Evolutionary conservation across 2,797 vertebrate genomes (phyloP), one percentile per base, ranked within the genome.

Genomic region (Gallinago stenura): DNA sequence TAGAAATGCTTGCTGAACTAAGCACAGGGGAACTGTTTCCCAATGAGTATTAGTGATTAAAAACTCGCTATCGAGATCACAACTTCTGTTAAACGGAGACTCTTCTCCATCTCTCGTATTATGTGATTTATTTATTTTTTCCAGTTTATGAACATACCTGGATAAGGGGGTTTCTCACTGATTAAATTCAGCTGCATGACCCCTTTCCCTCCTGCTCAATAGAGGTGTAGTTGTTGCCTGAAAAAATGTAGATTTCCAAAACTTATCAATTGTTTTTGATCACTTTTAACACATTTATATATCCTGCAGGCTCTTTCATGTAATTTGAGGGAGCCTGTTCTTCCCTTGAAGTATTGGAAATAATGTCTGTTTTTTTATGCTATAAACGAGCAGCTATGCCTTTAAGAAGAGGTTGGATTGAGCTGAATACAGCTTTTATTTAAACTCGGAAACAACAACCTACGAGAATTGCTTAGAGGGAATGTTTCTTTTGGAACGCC

Each of bases 41-140:
- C 2, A 3, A 12, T 7, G 5, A 26, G 1, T 7, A 16, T 28
- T 21, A 10, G 8, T 4, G 48, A 15, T 22, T 65, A 5, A 41
- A 68, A 50, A 9, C 3, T n/a, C 22, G 6, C 16, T 1, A 14
- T 4, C 0, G 4, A 20, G 6, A 10, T 4, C 7, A 24, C 7
- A 37, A 24, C 35, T 12, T 1, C 2, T 53, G 4, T 17, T 22
- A n/a, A 33, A n/a, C 1, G 0, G 1, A 65, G 7, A 5, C 1
- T 24, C 1, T 70, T 37, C 5, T 5, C 1, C 54, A 2, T 16
- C 3, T 0, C 0, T 39, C 0, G 0, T 25, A 20, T 39, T 17
- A 22, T 6, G 7, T 33, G 15, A 2, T 14, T 60, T 41, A 6
- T 33, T 22, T n/a, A 13, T 57, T 57, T 33, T 57, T 33, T 53